Conservation (phyloP, 2,888 invertebrate genomes). For the Pelosia muscerda region DNA sequence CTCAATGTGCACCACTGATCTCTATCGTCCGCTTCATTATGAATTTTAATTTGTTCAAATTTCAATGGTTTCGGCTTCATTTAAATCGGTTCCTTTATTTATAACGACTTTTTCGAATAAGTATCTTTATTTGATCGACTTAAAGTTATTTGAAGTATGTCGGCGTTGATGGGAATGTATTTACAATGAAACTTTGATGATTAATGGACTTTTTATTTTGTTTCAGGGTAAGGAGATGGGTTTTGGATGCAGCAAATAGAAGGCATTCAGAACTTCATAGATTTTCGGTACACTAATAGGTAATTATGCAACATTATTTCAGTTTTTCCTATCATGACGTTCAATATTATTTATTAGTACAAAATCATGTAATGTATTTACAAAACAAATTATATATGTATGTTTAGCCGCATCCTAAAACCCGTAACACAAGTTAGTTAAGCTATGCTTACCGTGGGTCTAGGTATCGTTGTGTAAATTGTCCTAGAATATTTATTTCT, state of each 20-base stretch:
- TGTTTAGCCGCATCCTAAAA: no score
- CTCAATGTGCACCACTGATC: no score
- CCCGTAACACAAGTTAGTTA: no score
- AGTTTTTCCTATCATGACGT: no score
- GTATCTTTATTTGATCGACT: slow-evolving; percentile 4
- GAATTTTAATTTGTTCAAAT: background rate
- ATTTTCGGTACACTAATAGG: background rate
- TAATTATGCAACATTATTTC: background rate
- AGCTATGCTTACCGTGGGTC: no score
- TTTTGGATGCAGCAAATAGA: background rate
- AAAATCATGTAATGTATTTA: no score
- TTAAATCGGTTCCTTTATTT: background rate
- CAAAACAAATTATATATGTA: no score
- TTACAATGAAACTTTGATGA: background rate
- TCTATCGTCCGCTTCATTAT: no score
- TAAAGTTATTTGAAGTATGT: background rate
- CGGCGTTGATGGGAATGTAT: background rate
- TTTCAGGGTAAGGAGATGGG: slow-evolving; percentile 26
- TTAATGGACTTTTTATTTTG: slow-evolving; percentile 14
- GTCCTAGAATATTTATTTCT: no score
- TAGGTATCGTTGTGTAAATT: no score
- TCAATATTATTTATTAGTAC: no score
- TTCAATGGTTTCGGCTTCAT: background rate
- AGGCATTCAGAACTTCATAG: background rate
- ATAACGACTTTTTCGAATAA: background rate